These are phyloP conservation scores for Todus mexicanus DNA, from an alignment of 2,797 vertebrate genomes.

Conservation along the genomic window DNA sequence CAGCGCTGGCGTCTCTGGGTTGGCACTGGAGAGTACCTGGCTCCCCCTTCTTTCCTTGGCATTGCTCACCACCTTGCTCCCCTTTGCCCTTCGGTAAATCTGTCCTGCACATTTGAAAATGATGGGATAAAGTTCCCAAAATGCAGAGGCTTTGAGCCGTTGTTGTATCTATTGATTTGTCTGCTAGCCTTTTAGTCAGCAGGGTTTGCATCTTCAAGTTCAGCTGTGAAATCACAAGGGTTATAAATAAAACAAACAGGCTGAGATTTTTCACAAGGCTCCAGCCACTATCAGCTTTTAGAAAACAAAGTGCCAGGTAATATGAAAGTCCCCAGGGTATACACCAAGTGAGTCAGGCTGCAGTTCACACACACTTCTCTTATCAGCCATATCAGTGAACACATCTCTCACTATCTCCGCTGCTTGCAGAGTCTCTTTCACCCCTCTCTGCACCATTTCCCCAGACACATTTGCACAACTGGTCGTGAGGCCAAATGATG, in stretches of 20 bases:
- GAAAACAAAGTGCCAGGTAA: neutral
- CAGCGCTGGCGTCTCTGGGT: neutral
- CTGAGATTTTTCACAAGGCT: neutral
- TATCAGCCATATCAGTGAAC: accelerated
- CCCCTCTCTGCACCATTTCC: neutral
- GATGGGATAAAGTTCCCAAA: neutral
- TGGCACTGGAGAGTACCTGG: accelerated
- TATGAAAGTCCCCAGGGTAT: neutral
- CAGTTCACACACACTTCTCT: neutral
- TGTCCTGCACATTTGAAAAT: neutral
- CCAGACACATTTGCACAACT: neutral
- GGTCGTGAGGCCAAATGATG: neutral
- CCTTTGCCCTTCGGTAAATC: neutral
- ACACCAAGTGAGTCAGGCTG: neutral
- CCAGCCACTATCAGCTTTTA: neutral
- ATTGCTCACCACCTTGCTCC: neutral
- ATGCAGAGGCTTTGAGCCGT: neutral
- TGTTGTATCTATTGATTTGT: neutral
- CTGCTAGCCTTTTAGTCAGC: neutral
- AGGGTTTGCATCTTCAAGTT: neutral
- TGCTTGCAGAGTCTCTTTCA: neutral
- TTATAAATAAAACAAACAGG: slow-evolving; percentile 13
- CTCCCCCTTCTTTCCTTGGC: neutral
- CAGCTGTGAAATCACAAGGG: neutral
- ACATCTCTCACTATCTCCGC: neutral